Percentiles rank a stretch among this genome's conserved stretches.
phyloP scores from a whole-genome alignment of 2,797 vertebrate genomes.

The Rhinella marina region DNA sequence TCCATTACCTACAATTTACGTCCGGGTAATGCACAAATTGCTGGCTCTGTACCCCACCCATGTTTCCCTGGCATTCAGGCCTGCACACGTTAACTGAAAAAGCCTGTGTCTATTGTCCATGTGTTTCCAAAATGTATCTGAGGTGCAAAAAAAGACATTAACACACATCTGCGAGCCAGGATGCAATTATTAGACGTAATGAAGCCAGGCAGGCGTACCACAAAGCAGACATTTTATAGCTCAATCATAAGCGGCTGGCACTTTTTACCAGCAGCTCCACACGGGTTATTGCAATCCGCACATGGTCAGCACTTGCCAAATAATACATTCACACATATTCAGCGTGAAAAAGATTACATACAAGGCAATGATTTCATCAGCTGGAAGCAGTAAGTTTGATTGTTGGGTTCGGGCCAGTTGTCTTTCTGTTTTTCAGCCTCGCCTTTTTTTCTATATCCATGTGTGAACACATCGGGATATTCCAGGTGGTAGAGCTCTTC shows the following conservation, averaged over 20 bases:
- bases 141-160: constrained; percentile 64
- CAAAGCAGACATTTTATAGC: constrained; percentile 71
- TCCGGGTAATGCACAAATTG: constrained; percentile 52
- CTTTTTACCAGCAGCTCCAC: constrained; percentile 70
- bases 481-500: constrained; percentile 22
- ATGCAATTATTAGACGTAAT: constrained; percentile 70
- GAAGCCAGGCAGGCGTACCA: constrained; percentile 64
- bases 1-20: constrained; percentile 47
- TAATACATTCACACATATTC: constrained; percentile 62
- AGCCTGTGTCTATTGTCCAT: constrained; percentile 63
- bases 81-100: constrained; percentile 51
- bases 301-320: constrained; percentile 60
- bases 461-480: constrained; percentile 28
- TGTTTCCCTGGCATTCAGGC: constrained; percentile 37
- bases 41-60: constrained; percentile 50
- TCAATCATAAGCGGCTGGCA: constrained; percentile 67
- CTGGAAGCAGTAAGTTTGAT: constrained; percentile 41
- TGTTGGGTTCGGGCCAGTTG: constrained; percentile 33
- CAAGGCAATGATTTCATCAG: constrained; percentile 60
- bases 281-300: constrained; percentile 58
- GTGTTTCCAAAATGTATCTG: constrained; percentile 65
- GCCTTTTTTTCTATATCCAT: constrained; percentile 8
- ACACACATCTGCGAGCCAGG: constrained; percentile 71
- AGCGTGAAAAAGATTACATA: constrained; percentile 57
- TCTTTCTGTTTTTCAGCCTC: constrained; percentile 19